phyloP scores from a whole-genome alignment of 2,888 invertebrate genomes.

The Tenthredo notha region DNA sequence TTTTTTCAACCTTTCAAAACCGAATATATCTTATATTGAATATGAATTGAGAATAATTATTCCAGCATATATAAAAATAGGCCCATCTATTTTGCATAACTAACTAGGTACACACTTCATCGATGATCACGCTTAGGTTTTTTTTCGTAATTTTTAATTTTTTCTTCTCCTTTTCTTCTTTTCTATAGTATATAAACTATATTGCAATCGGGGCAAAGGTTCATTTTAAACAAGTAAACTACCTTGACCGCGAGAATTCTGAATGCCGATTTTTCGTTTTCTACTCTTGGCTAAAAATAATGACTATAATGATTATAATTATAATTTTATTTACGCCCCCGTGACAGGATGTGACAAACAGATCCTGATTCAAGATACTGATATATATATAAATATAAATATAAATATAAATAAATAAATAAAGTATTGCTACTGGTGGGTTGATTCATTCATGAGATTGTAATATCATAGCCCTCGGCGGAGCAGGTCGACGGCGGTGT shows the following conservation, averaged over 20 bases:
- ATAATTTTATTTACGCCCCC: not conserved
- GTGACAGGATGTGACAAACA: not conserved
- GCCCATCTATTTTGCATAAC: not conserved
- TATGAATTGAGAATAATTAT: not conserved
- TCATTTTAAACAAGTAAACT: constrained; percentile 1
- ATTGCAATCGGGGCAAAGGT: not conserved
- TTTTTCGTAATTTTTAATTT: not conserved
- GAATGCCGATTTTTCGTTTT: too few species aligned
- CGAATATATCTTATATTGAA: not conserved
- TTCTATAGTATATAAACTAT: not conserved
- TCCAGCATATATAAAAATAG: not conserved
- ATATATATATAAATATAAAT: not conserved
- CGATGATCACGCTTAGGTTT: not conserved
- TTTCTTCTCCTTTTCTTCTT: not conserved
- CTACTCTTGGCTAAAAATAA: not conserved
- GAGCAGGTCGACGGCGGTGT: constrained; percentile 67
- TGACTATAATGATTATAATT: not conserved
- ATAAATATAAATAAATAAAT: constrained; percentile 34
- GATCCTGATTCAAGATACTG: not conserved
- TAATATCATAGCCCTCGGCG: constrained; percentile 70
- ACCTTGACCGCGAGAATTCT: not conserved
- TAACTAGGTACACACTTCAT: not conserved
- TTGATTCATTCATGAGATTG: constrained; percentile 71
- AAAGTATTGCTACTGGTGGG: not conserved
- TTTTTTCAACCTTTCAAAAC: not conserved